These are phyloP conservation scores for Drosophila subsilvestris DNA, from an alignment of 2,888 invertebrate genomes.

Conservation along the genomic window DNA sequence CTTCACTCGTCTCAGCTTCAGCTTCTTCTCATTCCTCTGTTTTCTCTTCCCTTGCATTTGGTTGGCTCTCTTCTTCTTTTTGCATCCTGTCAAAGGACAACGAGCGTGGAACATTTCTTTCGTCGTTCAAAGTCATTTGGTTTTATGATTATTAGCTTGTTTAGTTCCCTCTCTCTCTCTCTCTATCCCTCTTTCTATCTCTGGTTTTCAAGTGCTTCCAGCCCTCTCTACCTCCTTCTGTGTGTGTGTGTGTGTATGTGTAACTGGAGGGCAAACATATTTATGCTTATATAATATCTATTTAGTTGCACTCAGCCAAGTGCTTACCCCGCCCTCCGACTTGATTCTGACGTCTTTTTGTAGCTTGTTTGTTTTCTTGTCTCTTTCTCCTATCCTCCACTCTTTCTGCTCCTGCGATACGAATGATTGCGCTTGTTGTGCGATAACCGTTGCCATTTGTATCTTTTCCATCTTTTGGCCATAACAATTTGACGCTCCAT, in stretches of 20 bases:
- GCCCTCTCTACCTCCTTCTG: constrained; percentile 36
- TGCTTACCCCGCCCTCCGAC: constrained; percentile 43
- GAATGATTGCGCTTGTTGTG: constrained; percentile 72
- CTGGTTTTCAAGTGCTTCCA: constrained; percentile 18
- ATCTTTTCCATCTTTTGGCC: constrained; percentile 64
- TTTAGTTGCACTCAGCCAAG: constrained; percentile 72
- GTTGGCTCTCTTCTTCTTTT: constrained; percentile 28
- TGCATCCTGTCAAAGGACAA: constrained; percentile 42
- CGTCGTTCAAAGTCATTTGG: constrained; percentile 81
- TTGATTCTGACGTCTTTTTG: constrained; percentile 44
- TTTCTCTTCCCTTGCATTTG: constrained; percentile 11
- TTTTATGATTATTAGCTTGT: constrained; percentile 84
- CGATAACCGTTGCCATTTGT: constrained; percentile 71
- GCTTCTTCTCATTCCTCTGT: neutral
- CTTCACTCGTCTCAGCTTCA: constrained; percentile 16
- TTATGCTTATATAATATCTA: constrained; percentile 79
- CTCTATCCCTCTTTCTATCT: neutral
- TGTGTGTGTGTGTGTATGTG: constrained; percentile 24
- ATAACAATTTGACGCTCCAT: constrained; percentile 80
- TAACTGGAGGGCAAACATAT: constrained; percentile 67
- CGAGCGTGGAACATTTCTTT: constrained; percentile 49
- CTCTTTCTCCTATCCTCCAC: constrained; percentile 9
- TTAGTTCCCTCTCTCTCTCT: constrained; percentile 70
- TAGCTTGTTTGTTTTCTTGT: constrained; percentile 57
- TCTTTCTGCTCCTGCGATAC: constrained; percentile 51